Conservation (phyloP, 2,888 invertebrate species). For the Entomobrya multifasciata region DNA sequence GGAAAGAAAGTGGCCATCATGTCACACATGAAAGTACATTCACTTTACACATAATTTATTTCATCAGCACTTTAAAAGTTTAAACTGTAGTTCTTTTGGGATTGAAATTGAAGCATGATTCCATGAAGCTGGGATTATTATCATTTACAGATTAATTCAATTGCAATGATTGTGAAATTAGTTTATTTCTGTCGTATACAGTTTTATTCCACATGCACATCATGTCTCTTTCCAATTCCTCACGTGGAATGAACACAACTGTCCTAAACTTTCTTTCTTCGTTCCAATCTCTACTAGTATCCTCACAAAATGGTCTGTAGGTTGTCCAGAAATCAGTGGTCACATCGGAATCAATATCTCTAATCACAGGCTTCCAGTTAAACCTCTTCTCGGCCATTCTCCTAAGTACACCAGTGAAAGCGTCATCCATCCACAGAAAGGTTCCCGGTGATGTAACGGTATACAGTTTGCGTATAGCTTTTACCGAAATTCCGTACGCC, state of each 20-base stretch:
- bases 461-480: constrained; percentile 80
- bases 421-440: constrained; percentile 83
- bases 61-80: too few relatives aligned
- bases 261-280: constrained; percentile 26
- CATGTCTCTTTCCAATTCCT: constrained; percentile 32
- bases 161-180: too few relatives aligned
- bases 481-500: constrained; percentile 80
- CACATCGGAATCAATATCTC: neutral
- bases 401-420: constrained; percentile 72
- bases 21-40: too few relatives aligned
- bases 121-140: neutral
- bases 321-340: neutral
- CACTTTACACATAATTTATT: too few relatives aligned
- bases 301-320: neutral
- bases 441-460: constrained; percentile 80
- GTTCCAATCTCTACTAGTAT: neutral
- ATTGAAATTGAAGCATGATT: too few relatives aligned
- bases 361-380: constrained; percentile 1
- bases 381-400: constrained; percentile 5
- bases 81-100: too few relatives aligned
- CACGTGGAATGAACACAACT: neutral
- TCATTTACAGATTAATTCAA: too few relatives aligned
- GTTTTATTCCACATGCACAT: constrained; percentile 38
- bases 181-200: neutral
- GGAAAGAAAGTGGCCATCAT: too few relatives aligned